Evolutionary conservation across 2,113 vertebrate genomes (phyloP), one percentile per base, ranked within the genome.

Genomic region (Gallinago media): DNA sequence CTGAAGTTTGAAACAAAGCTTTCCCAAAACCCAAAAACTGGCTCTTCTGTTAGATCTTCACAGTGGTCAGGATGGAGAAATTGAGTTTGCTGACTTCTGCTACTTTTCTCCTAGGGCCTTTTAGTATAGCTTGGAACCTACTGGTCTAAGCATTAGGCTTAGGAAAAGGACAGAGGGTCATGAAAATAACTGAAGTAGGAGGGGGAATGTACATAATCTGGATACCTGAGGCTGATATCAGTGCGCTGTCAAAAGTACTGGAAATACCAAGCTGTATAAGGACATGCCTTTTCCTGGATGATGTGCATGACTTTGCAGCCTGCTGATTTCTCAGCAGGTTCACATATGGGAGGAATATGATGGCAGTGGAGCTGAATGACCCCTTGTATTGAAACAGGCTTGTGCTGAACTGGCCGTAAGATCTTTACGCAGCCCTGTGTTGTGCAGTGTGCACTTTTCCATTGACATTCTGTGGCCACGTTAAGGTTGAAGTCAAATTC

Each of bases 131-230:
- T 32, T 42, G 34, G 21, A 21, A 50, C 9, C 11, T 66, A 29
- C 25, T 66, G 12, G 8, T 12, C 31, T 62, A 42, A 36, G 15
- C 15, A 42, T 17, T 18, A 18, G 42, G 3, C 19, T 12, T 15
- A 12, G 25, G 54, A 19, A 55, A 74, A 74, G 4, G n/a, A 32
- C 15, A n/a, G 26, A 21, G 3, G 4, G 25, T 76, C 6, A 9
- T 46, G 9, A 40, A 89, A 83, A 67, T 36, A 68, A 34, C 7
- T 16, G 15, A 15, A 78, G 40, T 29, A 44, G 16, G 11, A 59
- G 3, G 1, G 3, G 27, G 73, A 70, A 22, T 32, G 2, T 12
- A 8, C 4, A 2, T 32, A 34, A 58, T 1, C 0, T 9, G 55
- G 32, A 58, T 26, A 59, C 1, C 22, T 1, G 9, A 77, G 22